Base-by-base conservation (phyloP, 2,113 vertebrate genomes). In the Myiozetetes cayanensis region DNA sequence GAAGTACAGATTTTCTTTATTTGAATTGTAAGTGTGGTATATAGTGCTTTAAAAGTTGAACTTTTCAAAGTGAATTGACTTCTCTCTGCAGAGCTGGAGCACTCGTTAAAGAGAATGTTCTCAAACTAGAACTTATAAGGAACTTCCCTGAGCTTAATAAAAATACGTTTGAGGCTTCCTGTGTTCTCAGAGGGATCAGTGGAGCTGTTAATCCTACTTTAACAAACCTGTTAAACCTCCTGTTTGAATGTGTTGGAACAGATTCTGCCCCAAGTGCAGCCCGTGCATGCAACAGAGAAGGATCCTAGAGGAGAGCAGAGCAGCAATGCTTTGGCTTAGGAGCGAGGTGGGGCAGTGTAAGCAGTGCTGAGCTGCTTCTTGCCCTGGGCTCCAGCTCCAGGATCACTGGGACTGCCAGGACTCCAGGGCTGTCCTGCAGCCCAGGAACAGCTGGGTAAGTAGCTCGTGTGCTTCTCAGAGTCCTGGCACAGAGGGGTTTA, bases 241-340 rank as follows among this genome's bases (percentile, higher is more conserved):
- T 94, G 63, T 91, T 95, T 95, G 88, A 92, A 76, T 95, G 79
- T 88, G 82, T 95, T 96, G 96, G 93, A 93, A 90, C 95, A 93
- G 85, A 91, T 95, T 79, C 65, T 90, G 67, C 74, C 81, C 78
- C 85, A 80, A 52, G 70, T 59, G 43, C 83, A 81, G 78, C 78
- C 47, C 8, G 12, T 81, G 74, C 65, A 19, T 87, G 74, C 83
- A 55, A 12, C 94, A 63, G 52, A 77, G 88, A 85, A 46, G 78
- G 88, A 46, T 76, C 53, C 3, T 74, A 46, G 49, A 89, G 75
- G 96, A 91, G 87, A 91, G 91, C 77, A 85, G 31, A 95, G 80
- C 92, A 68, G 91, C 43, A 65, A 13, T 55, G 13, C 50, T 71
- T 90, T 94, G 84, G 33, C 77, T 74, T 61, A 53, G 91, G 84